Base-by-base conservation (phyloP, 2,888 invertebrate genomes). In the Pantelozetes paolii region DNA sequence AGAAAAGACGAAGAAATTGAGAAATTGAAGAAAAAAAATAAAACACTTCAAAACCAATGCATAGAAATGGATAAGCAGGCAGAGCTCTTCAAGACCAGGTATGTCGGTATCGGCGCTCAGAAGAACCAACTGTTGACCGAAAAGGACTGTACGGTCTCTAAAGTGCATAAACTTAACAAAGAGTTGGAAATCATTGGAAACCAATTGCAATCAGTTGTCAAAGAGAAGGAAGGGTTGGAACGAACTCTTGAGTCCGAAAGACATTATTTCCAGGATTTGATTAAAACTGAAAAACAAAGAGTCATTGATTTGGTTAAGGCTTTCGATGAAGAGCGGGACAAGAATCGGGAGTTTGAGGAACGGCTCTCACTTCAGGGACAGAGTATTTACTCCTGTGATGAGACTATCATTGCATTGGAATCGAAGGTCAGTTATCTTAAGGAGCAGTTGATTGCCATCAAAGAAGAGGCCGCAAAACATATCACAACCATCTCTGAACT, bases 401-500 rank as follows among this genome's bases (percentile, higher is more conserved):
- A 67, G 23, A 40, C 40, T 1, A 42, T 67, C 1, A n/a, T 20
- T 9, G 1, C 20, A 13, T 13, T 70, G n/a, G 74, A 74, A n/a
- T 1, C 26, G 1, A 70, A 70, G 28, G 36, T 74, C 23, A 62
- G 40, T 59, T 1, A 54, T 40, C 54, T 48, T 0, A 36, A 74
- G 45, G 54, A 72, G 6, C 28, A 74, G 23, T 28, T 74, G 59
- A 28, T 48, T 54, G 36, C 45, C 1, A 74, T 74, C 36, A 74
- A 74, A 67, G 74, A 74, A 59, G 74, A 74, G 28, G 74, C 74
- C 28, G 50, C 74, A 1, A 26, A 45, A 15, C 64, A 71, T 45
- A 74, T 74, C 30, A 74, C 71, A 1, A 54, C 69, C 23, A 62
- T 71, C 48, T 28, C 20, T 3, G 11, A 59, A 9, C n/a, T 74